phyloP scores from a whole-genome alignment of 2,888 invertebrate species.

The Drosophila putrida region DNA sequence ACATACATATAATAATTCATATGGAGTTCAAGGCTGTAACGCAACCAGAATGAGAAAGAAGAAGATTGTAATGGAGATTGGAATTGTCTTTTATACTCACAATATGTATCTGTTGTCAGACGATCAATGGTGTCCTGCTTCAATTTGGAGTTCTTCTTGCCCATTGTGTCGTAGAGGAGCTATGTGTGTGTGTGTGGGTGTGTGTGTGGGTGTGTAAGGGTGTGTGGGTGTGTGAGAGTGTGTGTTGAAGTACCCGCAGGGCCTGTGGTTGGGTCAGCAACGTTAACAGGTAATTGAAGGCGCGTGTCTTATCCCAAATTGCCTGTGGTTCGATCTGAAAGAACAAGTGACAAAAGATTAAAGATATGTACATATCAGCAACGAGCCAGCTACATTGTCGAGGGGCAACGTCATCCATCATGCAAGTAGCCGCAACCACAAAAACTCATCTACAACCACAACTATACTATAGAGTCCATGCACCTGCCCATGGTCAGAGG shows the following conservation, averaged over 20 bases:
- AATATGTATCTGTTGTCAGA: conserved; percentile 96
- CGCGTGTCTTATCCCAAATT: conserved; percentile 73
- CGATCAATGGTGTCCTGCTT: conserved; percentile 97
- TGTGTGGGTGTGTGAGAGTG: not conserved
- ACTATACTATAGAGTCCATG: conserved; percentile 7
- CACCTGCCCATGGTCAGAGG: conserved; percentile 47
- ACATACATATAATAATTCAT: conserved; percentile 50
- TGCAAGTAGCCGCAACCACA: conserved; percentile 13
- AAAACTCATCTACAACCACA: conserved; percentile 2
- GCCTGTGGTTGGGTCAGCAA: conserved; percentile 38
- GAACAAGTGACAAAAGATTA: conserved; percentile 57
- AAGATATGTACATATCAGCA: conserved; percentile 39
- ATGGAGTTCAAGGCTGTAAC: conserved; percentile 67
- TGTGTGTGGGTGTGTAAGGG: not conserved
- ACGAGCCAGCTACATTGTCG: conserved; percentile 42
- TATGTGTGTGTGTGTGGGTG: not conserved
- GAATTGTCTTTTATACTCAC: conserved; percentile 88
- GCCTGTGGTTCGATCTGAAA: conserved; percentile 62
- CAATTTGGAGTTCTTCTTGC: conserved; percentile 98
- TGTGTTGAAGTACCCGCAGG: not conserved
- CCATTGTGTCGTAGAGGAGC: conserved; percentile 88
- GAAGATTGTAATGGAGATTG: not conserved
- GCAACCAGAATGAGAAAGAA: conserved; percentile 36
- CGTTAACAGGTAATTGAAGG: conserved; percentile 66
- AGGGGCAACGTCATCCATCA: conserved; percentile 53